These are phyloP conservation scores for Hermetia illucens DNA, from an alignment of 1,140 invertebrate species.

Conservation along the genomic window DNA sequence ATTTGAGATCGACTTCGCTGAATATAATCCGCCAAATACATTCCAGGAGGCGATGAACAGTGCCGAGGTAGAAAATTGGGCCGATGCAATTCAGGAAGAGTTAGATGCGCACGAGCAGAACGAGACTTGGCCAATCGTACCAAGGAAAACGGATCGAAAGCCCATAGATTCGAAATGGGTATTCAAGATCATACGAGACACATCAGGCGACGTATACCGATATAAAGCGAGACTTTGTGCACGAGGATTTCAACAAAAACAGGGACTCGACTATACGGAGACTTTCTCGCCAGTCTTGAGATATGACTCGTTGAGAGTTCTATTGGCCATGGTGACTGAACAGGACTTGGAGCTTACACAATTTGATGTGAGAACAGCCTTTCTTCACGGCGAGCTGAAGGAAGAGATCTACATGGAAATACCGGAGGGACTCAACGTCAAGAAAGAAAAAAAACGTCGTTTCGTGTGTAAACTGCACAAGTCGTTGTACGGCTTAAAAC, in stretches of 20 bases:
- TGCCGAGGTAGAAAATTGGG: no score
- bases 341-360: conserved; percentile 11
- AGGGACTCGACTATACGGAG: conserved; percentile 27
- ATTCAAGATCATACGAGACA: conserved; percentile 12
- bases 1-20: no score
- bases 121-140: no score
- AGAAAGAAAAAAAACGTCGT: no score
- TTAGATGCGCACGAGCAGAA: no score
- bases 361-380: conserved; percentile 27
- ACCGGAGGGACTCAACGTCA: no score
- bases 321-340: conserved; percentile 16
- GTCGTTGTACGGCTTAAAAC: conserved; percentile 30
- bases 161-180: no score
- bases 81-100: no score
- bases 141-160: no score
- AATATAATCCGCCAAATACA: no score
- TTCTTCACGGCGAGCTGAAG: conserved; percentile 22
- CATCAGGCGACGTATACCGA: conserved; percentile 9
- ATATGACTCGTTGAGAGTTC: conserved; percentile 16
- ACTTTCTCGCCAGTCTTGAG: conserved; percentile 27
- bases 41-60: no score
- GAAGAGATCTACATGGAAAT: conserved; percentile 23
- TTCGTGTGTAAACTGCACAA: conserved; percentile 21
- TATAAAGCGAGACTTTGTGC: conserved; percentile 26
- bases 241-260: conserved; percentile 24